Percentiles rank a stretch among this genome's conserved stretches.
Evolutionary conservation across 2,888 invertebrate genomes (phyloP).

Genomic region (Drosophila birchii): DNA sequence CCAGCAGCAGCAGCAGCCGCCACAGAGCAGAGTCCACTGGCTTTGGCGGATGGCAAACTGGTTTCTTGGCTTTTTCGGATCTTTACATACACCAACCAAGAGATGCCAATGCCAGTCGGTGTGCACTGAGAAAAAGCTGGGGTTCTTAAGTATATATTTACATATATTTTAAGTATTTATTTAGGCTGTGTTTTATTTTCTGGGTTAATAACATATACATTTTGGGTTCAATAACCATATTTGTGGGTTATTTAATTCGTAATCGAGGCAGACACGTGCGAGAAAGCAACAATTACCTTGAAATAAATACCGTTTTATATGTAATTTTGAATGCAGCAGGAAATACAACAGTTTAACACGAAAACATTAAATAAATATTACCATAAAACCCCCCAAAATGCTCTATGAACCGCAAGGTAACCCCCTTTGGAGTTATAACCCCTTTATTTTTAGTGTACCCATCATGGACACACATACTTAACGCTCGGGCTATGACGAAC

Average conservation of each 20-base stretch:
- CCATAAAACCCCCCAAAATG: neutral
- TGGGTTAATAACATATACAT: constrained; percentile 5
- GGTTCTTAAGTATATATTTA: neutral
- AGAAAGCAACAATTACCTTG: neutral
- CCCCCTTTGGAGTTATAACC: neutral
- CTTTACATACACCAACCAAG: constrained; percentile 41
- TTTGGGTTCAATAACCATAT: neutral
- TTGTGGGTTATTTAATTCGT: neutral
- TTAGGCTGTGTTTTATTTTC: neutral
- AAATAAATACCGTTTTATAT: neutral
- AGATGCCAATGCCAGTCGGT: constrained; percentile 54
- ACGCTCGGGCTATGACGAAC: constrained; percentile 74
- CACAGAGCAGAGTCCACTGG: constrained; percentile 60
- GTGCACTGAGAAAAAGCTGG: constrained; percentile 23
- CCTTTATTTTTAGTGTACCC: constrained; percentile 34
- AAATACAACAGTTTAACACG: neutral
- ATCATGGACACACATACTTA: constrained; percentile 54
- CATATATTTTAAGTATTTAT: neutral
- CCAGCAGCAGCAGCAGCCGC: constrained; percentile 75
- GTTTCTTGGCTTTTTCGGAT: constrained; percentile 56
- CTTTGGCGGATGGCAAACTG: constrained; percentile 80
- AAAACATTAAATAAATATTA: constrained; percentile 2
- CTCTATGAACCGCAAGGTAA: neutral
- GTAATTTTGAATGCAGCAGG: neutral
- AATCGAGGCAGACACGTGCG: neutral